Evolutionary conservation across 2,113 vertebrate genomes (phyloP), one percentile per base, ranked within the genome.

Genomic region (Pogonocichla stellata): DNA sequence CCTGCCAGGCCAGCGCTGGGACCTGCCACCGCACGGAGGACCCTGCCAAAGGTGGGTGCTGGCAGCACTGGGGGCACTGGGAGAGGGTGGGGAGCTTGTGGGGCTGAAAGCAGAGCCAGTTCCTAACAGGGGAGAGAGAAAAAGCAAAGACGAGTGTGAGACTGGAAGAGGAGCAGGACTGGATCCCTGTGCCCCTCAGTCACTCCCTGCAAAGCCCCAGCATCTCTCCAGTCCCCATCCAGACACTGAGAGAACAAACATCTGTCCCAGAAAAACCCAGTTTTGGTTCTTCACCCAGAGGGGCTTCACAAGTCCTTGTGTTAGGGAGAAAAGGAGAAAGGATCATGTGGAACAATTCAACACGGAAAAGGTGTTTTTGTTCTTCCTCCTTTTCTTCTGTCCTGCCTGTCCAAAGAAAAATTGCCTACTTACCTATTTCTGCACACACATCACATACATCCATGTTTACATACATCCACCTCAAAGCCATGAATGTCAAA

Each of bases 41-140:
- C 10, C 84, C 85, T 14, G 78, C 95, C 54, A 95, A 98, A 94
- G 98, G 98, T 99, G 62, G 88, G 97, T 70, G 64, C 26, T 58
- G 90, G 48, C 10, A 6, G 71, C 6, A 0, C 69, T 23, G 91
- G 22, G 86, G n/a, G 36, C 4, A 6, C 45, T 10, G 78, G 62
- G 79, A 58, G 40, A 38, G 43, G 18, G 13, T 8, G 69, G 56
- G 80, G 22, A 45, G 47, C 3, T 1, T 0, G 29, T 1, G 56
- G 43, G 61, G 34, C 26, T 17, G 11, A 25, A 36, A 48, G 40
- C 64, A n/a, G 42, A 74, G 38, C 7, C 24, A 4, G 34, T 0
- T 58, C 0, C 0, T 18, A 9, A 17, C 1, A 33, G 1, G 24
- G n/a, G 3, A 15, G 29, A 26, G 56, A 43, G 57, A 23, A 38